Base-by-base conservation (phyloP, 2,113 vertebrate species). In the Oostethus manadensis region DNA sequence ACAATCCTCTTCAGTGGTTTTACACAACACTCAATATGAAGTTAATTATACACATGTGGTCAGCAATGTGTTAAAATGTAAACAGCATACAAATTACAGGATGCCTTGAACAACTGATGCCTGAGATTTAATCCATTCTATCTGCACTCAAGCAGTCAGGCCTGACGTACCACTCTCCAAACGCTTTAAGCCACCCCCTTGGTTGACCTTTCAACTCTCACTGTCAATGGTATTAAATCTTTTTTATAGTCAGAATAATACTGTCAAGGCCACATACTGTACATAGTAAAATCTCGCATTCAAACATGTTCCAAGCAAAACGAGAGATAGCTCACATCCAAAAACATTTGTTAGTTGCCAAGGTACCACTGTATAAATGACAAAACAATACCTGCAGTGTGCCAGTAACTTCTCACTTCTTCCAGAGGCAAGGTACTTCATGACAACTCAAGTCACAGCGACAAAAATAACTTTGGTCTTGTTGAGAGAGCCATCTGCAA, bases 1-100 rank as follows among this genome's bases (percentile, higher is more conserved):
- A 45, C 46, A 20, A 48, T 21, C 10, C 17, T 23, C 55, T 54
- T 64, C 44, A 49, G 23, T 20, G 16, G 23, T 48, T 58, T 42
- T 29, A 23, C 10, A 62, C 21, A 42, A 46, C 8, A 2, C 3
- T 40, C 16, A 22, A 6, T 40, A 54, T 49, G 11, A 38, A 6
- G 49, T 20, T 17, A 49, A 43, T 33, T 21, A 18, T n/a, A 40
- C 35, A 47, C 26, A 11, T 49, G 17, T 62, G 6, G 21, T 49
- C 51, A 53, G 22, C 33, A 50, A 51, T 58, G 54, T 51, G 22
- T 23, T 57, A 11, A 57, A 45, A 57, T 57, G 56, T 45, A 53
- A 45, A 47, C n/a, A 17, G 26, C 29, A 21, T 35, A 35, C 17
- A 50, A 38, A 6, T 45, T 55, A 18, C n/a, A 50, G 5, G 59